Percentiles rank a stretch among this genome's conserved stretches.
These are phyloP conservation scores for Limnothrissa miodon DNA, from an alignment of 2,113 vertebrate species.

Conservation along the genomic window DNA sequence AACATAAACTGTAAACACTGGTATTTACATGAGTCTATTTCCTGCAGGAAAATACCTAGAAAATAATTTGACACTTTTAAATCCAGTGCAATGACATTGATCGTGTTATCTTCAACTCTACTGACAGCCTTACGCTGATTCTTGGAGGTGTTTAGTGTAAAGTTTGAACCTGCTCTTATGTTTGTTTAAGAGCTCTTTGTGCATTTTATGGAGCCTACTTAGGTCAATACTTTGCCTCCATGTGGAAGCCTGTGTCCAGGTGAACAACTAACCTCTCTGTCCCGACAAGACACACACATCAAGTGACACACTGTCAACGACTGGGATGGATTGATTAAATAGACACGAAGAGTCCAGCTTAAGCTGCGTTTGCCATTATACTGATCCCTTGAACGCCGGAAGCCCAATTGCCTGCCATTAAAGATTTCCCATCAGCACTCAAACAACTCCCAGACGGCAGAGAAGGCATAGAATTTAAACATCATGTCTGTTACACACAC, in stretches of 20 bases:
- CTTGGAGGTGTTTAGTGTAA: not conserved
- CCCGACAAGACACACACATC: conserved; percentile 19
- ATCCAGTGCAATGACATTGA: too few relatives aligned
- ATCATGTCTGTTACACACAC: conserved; percentile 34
- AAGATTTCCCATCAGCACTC: conserved; percentile 40
- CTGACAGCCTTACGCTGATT: not conserved
- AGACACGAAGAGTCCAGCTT: conserved; percentile 29
- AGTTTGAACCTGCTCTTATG: too few relatives aligned
- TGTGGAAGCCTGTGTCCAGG: not conserved
- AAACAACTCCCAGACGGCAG: conserved; percentile 19
- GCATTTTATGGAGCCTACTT: not conserved
- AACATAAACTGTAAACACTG: too few relatives aligned
- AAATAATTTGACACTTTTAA: too few relatives aligned
- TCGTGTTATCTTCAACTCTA: not conserved
- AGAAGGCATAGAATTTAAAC: conserved; percentile 27
- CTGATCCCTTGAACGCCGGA: conserved; percentile 40
- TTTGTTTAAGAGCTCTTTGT: not conserved
- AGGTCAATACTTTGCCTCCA: not conserved
- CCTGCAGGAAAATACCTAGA: too few relatives aligned
- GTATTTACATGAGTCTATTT: too few relatives aligned
- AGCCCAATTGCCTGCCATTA: conserved; percentile 43
- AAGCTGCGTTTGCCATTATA: conserved; percentile 21
- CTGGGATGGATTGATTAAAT: conserved; percentile 25
- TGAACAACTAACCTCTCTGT: conserved; percentile 37
- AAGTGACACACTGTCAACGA: conserved; percentile 31